A percentile compares a stretch with the other conserved stretches of the same genome.
Evolutionary conservation across 2,888 invertebrate species (phyloP).

Genomic region (Troglohyphantes excavatus): DNA sequence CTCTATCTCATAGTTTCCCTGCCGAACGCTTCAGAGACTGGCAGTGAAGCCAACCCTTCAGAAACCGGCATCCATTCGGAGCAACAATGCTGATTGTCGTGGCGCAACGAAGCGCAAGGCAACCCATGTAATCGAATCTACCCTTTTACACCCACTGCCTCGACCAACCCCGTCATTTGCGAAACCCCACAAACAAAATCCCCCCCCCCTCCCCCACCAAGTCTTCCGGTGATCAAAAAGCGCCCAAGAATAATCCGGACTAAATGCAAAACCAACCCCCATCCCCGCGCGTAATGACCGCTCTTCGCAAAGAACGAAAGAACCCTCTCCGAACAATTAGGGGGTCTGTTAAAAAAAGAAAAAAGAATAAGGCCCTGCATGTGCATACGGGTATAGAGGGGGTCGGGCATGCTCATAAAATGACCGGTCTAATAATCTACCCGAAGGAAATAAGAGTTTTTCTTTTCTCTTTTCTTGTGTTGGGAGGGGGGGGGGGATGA

Average conservation of each 20-base stretch:
- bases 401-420: slow-evolving; percentile 56
- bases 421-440: slow-evolving; percentile 72
- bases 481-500: slow-evolving; percentile 32
- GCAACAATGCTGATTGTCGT: slow-evolving; percentile 7
- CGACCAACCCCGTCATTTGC: slow-evolving; percentile 44
- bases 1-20: no score
- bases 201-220: neutral
- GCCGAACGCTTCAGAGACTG: neutral
- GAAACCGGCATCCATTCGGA: neutral
- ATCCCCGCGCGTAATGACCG: slow-evolving; percentile 57
- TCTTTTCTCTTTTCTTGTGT: neutral
- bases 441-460: slow-evolving; percentile 40
- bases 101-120: slow-evolving; percentile 13
- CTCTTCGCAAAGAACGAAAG: slow-evolving; percentile 22
- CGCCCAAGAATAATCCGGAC: no score
- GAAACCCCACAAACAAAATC: slow-evolving; percentile 23
- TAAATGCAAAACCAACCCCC: slow-evolving; percentile 25
- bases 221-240: slow-evolving; percentile 68
- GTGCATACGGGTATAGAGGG: neutral
- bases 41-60: neutral
- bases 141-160: slow-evolving; percentile 56
- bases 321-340: slow-evolving; percentile 41
- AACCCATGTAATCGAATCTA: slow-evolving; percentile 60
- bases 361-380: slow-evolving; percentile 28
- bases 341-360: slow-evolving; percentile 47